Percentiles rank a stretch among this genome's conserved stretches.
Evolutionary conservation across 2,113 vertebrate species (phyloP).

Genomic region (Antennarius striatus): DNA sequence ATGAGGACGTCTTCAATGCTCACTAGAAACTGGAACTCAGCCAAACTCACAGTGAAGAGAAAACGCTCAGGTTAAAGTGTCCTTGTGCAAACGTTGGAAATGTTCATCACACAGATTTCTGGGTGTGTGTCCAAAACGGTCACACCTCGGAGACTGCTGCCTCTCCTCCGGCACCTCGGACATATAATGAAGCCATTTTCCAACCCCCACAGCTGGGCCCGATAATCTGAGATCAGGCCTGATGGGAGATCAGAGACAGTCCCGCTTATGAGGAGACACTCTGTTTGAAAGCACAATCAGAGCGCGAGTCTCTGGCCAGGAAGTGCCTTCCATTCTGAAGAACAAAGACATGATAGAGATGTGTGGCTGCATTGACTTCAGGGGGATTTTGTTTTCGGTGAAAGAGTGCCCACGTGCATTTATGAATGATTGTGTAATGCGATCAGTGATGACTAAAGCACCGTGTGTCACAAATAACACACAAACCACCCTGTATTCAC

Average conservation of each 20-base stretch:
- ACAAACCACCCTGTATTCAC: constrained; percentile 30
- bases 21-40: no score
- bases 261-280: constrained; percentile 59
- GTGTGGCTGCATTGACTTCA: constrained; percentile 7
- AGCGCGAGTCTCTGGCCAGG: constrained; percentile 45
- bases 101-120: no score
- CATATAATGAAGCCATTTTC: constrained; percentile 75
- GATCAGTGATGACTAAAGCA: constrained; percentile 31
- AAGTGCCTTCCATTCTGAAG: constrained; percentile 41
- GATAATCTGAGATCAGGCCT: constrained; percentile 68
- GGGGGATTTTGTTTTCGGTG: constrained; percentile 42
- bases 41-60: no score
- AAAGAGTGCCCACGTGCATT: constrained; percentile 34
- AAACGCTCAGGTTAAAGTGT: no score
- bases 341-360: constrained; percentile 67
- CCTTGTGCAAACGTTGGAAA: no score
- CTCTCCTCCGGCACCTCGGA: constrained; percentile 50
- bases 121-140: no score
- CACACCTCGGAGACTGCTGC: constrained; percentile 5
- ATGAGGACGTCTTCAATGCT: no score
- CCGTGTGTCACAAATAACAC: constrained; percentile 39
- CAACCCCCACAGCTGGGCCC: constrained; percentile 66
- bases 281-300: constrained; percentile 58
- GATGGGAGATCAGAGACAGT: constrained; percentile 62
- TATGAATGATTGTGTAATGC: constrained; percentile 49